These are phyloP conservation scores for Zapornia atra DNA, from an alignment of 2,113 vertebrate genomes.

Conservation along the genomic window DNA sequence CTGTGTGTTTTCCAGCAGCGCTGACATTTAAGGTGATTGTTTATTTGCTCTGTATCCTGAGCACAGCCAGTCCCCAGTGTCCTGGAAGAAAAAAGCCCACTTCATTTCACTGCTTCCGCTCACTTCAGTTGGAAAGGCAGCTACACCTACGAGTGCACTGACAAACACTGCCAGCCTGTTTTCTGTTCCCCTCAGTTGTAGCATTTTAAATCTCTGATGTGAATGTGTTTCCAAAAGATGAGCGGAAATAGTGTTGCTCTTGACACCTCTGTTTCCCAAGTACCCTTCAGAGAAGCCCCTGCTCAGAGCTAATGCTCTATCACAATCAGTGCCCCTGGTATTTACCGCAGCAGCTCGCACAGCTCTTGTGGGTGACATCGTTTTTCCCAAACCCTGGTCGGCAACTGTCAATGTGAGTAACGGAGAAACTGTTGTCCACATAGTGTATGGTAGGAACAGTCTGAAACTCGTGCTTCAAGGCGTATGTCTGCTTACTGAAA, in stretches of 20 bases:
- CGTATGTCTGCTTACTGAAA: constrained; percentile 39
- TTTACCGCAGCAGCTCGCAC: constrained; percentile 77
- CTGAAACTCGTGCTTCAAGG: background rate
- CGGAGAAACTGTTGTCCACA: constrained; percentile 71
- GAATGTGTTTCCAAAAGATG: background rate
- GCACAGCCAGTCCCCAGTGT: background rate
- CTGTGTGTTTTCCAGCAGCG: background rate
- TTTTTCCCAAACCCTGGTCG: constrained; percentile 78
- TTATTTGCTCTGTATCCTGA: background rate
- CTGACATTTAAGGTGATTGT: background rate
- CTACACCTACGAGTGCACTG: background rate
- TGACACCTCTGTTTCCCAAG: background rate
- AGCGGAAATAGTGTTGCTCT: background rate
- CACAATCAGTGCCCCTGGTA: background rate
- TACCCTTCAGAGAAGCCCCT: background rate
- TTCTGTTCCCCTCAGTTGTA: background rate
- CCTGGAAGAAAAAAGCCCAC: background rate
- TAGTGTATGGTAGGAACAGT: constrained; percentile 64
- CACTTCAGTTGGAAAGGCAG: background rate
- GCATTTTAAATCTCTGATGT: background rate
- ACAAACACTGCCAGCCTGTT: background rate
- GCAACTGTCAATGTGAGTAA: constrained; percentile 71
- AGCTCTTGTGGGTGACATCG: constrained; percentile 62
- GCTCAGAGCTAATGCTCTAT: background rate
- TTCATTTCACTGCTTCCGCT: background rate